These are phyloP conservation scores for Rhyacichthys aspro DNA, from an alignment of 2,797 vertebrate genomes.

Conservation along the genomic window DNA sequence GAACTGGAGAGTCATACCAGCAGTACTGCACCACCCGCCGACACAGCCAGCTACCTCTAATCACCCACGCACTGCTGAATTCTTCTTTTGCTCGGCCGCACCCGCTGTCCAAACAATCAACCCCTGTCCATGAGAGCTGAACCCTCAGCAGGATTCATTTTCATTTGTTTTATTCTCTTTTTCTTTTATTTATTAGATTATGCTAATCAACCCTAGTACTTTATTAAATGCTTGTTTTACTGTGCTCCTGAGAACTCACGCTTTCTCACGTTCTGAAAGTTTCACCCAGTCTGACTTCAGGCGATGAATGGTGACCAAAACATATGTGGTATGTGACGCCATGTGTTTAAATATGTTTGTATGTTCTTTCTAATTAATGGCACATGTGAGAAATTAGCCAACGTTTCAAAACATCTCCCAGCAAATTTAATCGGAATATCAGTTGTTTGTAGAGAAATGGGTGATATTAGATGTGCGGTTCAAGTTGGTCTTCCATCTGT, in stretches of 20 bases:
- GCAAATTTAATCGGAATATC: slow-evolving; percentile 58
- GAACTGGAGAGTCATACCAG: slow-evolving; percentile 38
- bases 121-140: slow-evolving; percentile 22
- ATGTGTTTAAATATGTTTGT: slow-evolving; percentile 46
- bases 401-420: slow-evolving; percentile 61
- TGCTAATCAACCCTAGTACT: slow-evolving; percentile 3
- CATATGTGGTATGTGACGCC: slow-evolving; percentile 56
- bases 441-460: slow-evolving; percentile 47
- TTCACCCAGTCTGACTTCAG: slow-evolving; percentile 44
- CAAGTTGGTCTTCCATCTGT: slow-evolving; percentile 44
- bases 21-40: slow-evolving; percentile 24
- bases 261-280: slow-evolving; percentile 36
- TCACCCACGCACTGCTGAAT: slow-evolving; percentile 39
- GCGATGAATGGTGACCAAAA: slow-evolving; percentile 40
- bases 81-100: slow-evolving; percentile 35
- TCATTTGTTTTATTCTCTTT: slow-evolving; percentile 40
- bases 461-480: slow-evolving; percentile 42
- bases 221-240: slow-evolving; percentile 10
- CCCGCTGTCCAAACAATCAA: slow-evolving; percentile 67
- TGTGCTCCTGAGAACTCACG: slow-evolving; percentile 29
- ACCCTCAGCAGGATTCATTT: slow-evolving; percentile 34
- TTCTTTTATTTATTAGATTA: slow-evolving; percentile 25
- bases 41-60: slow-evolving; percentile 37
- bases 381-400: slow-evolving; percentile 66
- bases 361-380: slow-evolving; percentile 53